Conservation (phyloP, 2,113 vertebrate species). For the Oreocharis arfaki region DNA sequence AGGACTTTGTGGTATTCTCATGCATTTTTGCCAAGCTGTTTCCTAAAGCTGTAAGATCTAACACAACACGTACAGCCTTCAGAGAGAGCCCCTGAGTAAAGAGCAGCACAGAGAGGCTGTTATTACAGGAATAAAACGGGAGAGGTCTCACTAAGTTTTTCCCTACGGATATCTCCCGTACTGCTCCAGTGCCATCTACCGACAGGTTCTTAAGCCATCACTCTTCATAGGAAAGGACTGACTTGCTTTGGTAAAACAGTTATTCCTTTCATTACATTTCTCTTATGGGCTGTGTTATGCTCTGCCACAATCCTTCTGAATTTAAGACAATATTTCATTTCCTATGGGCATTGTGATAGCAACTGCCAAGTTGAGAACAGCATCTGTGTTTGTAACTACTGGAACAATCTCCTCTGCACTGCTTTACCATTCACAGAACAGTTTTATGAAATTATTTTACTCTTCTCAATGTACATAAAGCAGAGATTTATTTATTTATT, state of each 20-base stretch:
- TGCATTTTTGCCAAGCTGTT: neutral
- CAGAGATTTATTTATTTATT: neutral
- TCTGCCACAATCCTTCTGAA: neutral
- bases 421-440: neutral
- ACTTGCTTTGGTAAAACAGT: neutral
- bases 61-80: accelerated
- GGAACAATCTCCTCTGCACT: neutral
- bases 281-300: neutral
- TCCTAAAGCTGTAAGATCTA: neutral
- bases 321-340: neutral
- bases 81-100: neutral
- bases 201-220: neutral
- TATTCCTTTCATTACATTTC: neutral
- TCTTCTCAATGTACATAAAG: neutral
- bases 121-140: neutral
- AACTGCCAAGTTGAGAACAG: neutral
- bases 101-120: neutral
- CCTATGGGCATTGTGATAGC: neutral
- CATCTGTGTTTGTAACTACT: neutral
- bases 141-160: neutral
- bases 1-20: neutral
- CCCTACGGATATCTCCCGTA: neutral
- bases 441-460: neutral
- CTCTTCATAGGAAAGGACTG: neutral
- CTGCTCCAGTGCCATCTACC: slow-evolving; percentile 29